Percentiles rank a stretch among this genome's conserved stretches.
Conservation (phyloP, 2,113 vertebrate genomes). For the Leucoraja erinaceus region DNA sequence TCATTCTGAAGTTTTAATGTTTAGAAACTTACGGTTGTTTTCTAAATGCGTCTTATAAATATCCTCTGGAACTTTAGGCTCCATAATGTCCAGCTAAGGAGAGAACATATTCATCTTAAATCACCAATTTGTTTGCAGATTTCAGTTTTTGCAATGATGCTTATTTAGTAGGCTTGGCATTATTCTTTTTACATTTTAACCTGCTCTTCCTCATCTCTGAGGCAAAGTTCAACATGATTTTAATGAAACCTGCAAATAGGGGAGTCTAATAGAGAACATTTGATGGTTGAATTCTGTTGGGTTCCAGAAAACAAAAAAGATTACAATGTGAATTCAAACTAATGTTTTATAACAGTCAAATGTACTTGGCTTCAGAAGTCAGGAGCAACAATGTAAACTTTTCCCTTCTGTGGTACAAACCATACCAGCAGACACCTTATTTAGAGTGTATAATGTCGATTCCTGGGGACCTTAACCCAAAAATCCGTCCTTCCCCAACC, state of each 20-base stretch:
- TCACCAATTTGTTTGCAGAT: not conserved
- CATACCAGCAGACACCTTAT: not conserved
- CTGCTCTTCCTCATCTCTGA: not conserved
- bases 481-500: not conserved
- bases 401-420: not conserved
- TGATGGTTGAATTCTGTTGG: not conserved
- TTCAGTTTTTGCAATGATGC: not conserved
- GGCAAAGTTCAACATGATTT: not conserved
- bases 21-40: conserved; percentile 80
- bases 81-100: conserved; percentile 91
- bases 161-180: not conserved
- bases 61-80: conserved; percentile 96
- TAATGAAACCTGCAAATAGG: not conserved
- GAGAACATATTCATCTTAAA: conserved; percentile 1
- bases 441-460: not conserved
- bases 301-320: not conserved
- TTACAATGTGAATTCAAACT: not conserved
- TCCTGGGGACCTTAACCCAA: not conserved
- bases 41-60: conserved; percentile 98
- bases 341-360: not conserved
- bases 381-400: not conserved
- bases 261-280: not conserved
- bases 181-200: not conserved
- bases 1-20: not conserved
- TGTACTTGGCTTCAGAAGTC: not conserved